Evolutionary conservation across 2,888 invertebrate species (phyloP).

Genomic region (Linnaemya tessellans): DNA sequence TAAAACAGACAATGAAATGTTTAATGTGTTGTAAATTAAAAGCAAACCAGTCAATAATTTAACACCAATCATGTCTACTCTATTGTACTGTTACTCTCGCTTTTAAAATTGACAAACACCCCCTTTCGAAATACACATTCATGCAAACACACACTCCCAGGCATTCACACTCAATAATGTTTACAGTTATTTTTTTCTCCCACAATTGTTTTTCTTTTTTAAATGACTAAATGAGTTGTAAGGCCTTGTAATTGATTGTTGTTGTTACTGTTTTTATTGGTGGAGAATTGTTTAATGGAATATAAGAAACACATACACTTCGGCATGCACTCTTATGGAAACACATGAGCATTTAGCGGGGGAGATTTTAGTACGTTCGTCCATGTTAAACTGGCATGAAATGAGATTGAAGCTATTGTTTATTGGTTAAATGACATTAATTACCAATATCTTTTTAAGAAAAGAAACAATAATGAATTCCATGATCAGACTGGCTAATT

Average conservation of each 20-base stretch:
- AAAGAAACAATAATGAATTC: constrained; percentile 44
- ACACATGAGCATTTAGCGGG: constrained; percentile 39
- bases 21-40: constrained; percentile 55
- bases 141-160: background rate
- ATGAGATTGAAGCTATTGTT: constrained; percentile 30
- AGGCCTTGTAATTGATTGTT: constrained; percentile 41
- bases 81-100: background rate
- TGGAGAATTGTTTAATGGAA: constrained; percentile 22
- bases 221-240: constrained; percentile 52
- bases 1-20: constrained; percentile 51
- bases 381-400: constrained; percentile 2
- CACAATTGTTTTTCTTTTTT: constrained; percentile 1
- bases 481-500: constrained; percentile 47
- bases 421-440: constrained; percentile 69
- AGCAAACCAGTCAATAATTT: constrained; percentile 43
- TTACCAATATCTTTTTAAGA: constrained; percentile 5
- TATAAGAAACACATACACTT: background rate
- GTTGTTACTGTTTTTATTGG: constrained; percentile 19
- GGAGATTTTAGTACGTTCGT: constrained; percentile 35
- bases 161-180: constrained; percentile 12
- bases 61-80: background rate
- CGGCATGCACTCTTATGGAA: background rate
- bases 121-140: background rate
- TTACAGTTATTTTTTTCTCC: constrained; percentile 11
- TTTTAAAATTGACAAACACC: constrained; percentile 10